These are phyloP conservation scores for Neotragus pygmaeus DNA, from an alignment of 2,113 vertebrate genomes.

Conservation along the genomic window DNA sequence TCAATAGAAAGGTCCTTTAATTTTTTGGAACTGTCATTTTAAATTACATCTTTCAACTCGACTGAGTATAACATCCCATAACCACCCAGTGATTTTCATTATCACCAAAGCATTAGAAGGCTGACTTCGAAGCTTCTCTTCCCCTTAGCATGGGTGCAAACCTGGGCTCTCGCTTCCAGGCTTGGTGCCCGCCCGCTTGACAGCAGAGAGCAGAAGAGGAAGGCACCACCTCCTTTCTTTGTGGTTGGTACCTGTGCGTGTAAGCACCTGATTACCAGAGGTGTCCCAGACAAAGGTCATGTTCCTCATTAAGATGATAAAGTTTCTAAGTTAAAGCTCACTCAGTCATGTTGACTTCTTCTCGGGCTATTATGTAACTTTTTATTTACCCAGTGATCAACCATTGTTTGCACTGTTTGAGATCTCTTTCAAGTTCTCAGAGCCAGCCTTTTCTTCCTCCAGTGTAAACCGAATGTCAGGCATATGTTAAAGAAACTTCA, in stretches of 20 bases:
- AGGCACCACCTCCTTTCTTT: neutral
- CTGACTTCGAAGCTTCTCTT: neutral
- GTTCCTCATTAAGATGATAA: constrained; percentile 62
- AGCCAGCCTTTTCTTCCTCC: neutral
- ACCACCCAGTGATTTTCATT: constrained; percentile 24
- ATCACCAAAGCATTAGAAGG: neutral
- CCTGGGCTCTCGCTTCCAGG: neutral
- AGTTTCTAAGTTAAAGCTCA: constrained; percentile 29
- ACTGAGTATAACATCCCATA: neutral
- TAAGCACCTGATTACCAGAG: neutral
- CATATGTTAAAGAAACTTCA: neutral
- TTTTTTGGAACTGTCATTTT: constrained; percentile 1
- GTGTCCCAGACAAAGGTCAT: constrained; percentile 56
- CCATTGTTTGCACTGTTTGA: constrained; percentile 25
- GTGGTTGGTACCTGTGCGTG: neutral
- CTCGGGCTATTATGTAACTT: constrained; percentile 52
- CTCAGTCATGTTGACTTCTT: constrained; percentile 36
- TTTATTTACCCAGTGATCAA: constrained; percentile 42
- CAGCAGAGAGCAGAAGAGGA: neutral
- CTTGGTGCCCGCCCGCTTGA: neutral
- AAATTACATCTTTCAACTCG: neutral
- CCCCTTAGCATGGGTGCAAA: neutral
- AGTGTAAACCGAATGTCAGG: neutral
- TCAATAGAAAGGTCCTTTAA: constrained; percentile 4
- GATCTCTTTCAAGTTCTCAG: neutral